phyloP scores from a whole-genome alignment of 2,113 vertebrate species.

The Semicossyphus pulcher region DNA sequence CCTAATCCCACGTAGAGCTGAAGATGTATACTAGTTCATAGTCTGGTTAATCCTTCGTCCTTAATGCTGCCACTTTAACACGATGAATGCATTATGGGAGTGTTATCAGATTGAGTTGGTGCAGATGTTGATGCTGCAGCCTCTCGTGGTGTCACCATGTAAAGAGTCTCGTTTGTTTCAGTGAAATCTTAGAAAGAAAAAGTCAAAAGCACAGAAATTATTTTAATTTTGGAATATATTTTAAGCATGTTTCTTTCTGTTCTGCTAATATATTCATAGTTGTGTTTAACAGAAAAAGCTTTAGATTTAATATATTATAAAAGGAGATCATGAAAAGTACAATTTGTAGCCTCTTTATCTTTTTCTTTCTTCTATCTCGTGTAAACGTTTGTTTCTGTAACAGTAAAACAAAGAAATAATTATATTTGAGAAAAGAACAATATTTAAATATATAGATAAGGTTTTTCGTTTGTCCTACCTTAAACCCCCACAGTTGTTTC shows the following conservation, averaged over 20 bases:
- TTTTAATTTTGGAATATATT: too few relatives aligned
- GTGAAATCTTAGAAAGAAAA: background rate
- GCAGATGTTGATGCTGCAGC: conserved; percentile 11
- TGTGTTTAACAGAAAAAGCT: background rate
- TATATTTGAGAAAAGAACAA: too few relatives aligned
- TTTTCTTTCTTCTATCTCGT: too few relatives aligned
- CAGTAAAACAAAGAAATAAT: too few relatives aligned
- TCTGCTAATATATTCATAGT: conserved; percentile 9
- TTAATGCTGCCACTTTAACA: conserved; percentile 67
- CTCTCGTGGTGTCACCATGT: background rate
- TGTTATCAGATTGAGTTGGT: conserved; percentile 42
- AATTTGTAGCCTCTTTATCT: background rate
- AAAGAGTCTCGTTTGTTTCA: background rate
- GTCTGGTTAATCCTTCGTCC: conserved; percentile 63
- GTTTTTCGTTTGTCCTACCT: background rate
- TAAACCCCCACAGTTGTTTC: background rate
- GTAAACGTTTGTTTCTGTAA: too few relatives aligned
- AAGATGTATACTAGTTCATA: conserved; percentile 29
- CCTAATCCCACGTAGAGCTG: conserved; percentile 40
- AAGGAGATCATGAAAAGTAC: background rate
- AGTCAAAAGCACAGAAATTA: too few relatives aligned
- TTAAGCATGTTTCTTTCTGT: too few relatives aligned
- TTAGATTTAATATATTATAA: background rate
- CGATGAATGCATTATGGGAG: conserved; percentile 57
- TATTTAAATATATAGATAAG: background rate